These are phyloP conservation scores for Minunthozetes semirufus DNA, from an alignment of 2,888 invertebrate genomes.

Conservation along the genomic window DNA sequence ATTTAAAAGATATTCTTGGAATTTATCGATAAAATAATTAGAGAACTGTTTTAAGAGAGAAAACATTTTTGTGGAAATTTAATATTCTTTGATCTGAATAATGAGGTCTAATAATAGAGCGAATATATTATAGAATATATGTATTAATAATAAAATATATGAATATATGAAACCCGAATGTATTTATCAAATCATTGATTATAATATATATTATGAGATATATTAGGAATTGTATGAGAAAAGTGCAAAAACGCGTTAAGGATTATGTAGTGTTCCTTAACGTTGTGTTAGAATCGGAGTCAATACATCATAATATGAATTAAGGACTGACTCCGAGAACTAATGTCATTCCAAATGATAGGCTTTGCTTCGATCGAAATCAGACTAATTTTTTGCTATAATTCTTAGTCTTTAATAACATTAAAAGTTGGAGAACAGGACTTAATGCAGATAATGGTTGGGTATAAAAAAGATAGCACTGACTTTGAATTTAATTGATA, in stretches of 20 bases:
- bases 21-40: too few relatives aligned
- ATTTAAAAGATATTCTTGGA: too few relatives aligned
- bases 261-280: background rate
- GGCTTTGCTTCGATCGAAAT: background rate
- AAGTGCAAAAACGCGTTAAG: background rate
- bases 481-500: constrained; percentile 10
- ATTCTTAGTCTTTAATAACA: background rate
- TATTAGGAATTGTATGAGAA: background rate
- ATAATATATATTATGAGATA: background rate
- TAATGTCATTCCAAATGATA: background rate
- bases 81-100: too few relatives aligned
- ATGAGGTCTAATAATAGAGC: too few relatives aligned
- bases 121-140: too few relatives aligned
- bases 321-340: background rate
- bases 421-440: background rate
- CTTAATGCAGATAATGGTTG: background rate
- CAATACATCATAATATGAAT: background rate
- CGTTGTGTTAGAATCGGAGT: background rate
- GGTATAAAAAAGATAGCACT: background rate
- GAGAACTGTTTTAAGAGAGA: too few relatives aligned
- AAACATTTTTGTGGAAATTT: too few relatives aligned
- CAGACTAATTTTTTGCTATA: constrained; percentile 1
- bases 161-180: too few relatives aligned
- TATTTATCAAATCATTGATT: background rate
- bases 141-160: too few relatives aligned